phyloP scores from a whole-genome alignment of 2,113 vertebrate genomes.

The Macaca nemestrina region DNA sequence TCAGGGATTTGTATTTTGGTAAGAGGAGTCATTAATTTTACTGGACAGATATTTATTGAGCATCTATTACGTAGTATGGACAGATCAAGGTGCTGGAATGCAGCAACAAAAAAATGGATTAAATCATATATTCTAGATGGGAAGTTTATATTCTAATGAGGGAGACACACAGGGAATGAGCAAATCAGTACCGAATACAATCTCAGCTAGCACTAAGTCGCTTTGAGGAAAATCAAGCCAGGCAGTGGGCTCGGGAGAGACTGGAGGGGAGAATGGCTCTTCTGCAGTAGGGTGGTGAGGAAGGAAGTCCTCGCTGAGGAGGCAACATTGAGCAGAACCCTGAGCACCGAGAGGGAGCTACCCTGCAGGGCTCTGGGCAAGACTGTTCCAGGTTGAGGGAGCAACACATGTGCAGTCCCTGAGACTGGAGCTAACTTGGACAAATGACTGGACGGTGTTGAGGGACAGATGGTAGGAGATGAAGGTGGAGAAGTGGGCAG shows the following conservation, averaged over 20 bases:
- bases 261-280: neutral
- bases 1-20: neutral
- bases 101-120: neutral
- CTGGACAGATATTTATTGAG: neutral
- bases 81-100: neutral
- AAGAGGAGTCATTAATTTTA: neutral
- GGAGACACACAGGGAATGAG: neutral
- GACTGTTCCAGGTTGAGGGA: neutral
- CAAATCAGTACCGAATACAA: neutral
- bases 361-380: neutral
- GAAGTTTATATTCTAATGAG: neutral
- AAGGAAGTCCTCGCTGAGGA: neutral
- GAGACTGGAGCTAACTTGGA: neutral
- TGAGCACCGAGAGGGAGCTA: neutral
- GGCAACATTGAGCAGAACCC: neutral
- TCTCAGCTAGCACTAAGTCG: neutral
- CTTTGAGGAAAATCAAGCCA: neutral
- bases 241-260: accelerated
- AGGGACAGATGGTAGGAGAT: no score
- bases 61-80: neutral
- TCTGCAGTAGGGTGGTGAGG: neutral
- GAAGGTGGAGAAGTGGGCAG: neutral
- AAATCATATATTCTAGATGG: no score
- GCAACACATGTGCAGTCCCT: neutral
- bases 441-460: no score